Base-by-base conservation (phyloP, 2,888 invertebrate species). In the Chaetogeoica ovagalla region DNA sequence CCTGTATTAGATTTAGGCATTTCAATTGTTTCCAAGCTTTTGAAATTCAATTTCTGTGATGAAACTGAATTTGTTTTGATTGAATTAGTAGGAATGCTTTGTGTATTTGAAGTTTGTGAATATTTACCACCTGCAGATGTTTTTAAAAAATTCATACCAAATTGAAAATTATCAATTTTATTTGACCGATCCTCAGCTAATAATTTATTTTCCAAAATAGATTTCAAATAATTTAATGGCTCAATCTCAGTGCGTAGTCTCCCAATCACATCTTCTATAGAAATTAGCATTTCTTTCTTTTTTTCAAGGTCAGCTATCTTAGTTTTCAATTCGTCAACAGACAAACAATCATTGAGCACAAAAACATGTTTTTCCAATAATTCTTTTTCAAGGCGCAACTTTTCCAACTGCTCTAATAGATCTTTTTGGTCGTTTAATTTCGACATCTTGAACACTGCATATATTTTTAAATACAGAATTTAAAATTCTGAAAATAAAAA, bases 331-430 rank as follows among this genome's bases (percentile, higher is more conserved):
- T 79, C 79, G 0, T 79, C 71, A n/a, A 71, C 23, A 23, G 63
- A 63, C 21, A 79, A 79, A 71, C 79, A 79, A 7, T 79, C 71
- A 57, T 79, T 79, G 5, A 79, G 71, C 6, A 79, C 30, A 63
- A 62, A 62, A 21, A 79, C 55, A 19, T 71, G 79, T 57, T 79
- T 79, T 71, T 71, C 57, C 21, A 79, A 39, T 39, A 65, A 65
- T 30, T 63, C 63, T 71, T 71, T 79, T 79, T 79, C 70, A 13
- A 39, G 39, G 4, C 37, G 62, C 57, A 79, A 63, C 13, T 15
- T 43, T 79, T 71, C 43, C 19, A 79, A 57, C n/a, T 79, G 71
- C 3, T 79, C 13, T 43, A 62, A 13, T 30, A 79, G 9, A 0
- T 63, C 39, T 23, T 57, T 39, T 37, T 79, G 37, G 43, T 71